These are phyloP conservation scores for Hirundo rustica DNA, from an alignment of 2,797 vertebrate species.

Conservation along the genomic window DNA sequence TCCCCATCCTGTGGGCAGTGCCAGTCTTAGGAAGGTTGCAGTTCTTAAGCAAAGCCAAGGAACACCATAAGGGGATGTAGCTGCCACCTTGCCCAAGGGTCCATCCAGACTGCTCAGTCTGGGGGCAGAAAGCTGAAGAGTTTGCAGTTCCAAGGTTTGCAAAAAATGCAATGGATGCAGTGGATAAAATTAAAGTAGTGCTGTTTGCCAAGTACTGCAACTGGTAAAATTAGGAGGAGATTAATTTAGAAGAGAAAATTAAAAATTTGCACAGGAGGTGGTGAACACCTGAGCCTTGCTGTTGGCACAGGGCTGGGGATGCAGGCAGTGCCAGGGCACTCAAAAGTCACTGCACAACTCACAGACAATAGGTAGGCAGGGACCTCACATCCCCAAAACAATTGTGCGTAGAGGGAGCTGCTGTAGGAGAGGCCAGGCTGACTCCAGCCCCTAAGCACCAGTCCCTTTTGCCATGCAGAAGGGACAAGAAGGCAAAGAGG, in stretches of 20 bases:
- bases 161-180: neutral
- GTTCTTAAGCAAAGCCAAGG: neutral
- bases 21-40: rapidly evolving
- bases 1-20: neutral
- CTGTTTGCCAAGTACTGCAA: neutral
- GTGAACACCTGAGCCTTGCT: neutral
- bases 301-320: neutral
- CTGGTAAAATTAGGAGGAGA: neutral
- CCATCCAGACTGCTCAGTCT: neutral
- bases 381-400: neutral
- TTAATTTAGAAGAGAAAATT: neutral
- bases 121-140: neutral
- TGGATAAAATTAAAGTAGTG: neutral
- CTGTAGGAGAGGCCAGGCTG: neutral
- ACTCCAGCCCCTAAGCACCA: neutral
- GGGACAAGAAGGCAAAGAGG: neutral
- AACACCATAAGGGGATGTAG: neutral
- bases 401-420: neutral
- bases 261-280: neutral
- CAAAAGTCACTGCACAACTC: neutral
- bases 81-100: neutral
- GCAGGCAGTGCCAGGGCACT: neutral
- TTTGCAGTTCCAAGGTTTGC: neutral
- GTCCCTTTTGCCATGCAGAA: neutral
- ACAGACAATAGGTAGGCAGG: neutral